Conservation (phyloP, 2,888 invertebrate genomes). For the Cryptocheilus praepositus region DNA sequence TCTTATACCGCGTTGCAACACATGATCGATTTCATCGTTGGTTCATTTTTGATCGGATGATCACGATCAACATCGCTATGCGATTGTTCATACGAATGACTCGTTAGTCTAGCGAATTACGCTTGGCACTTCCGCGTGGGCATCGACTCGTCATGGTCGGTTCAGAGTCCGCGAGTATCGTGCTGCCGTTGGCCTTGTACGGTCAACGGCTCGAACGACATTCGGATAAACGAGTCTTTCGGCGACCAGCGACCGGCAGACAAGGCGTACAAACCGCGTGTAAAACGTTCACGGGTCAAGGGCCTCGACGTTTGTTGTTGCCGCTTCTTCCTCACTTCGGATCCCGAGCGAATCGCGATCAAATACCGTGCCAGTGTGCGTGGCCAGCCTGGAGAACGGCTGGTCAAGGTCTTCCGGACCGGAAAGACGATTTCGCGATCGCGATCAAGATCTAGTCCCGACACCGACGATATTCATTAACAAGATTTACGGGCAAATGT, state of each 20-base stretch:
- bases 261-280: constrained; percentile 15
- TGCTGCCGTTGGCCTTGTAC: constrained; percentile 60
- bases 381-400: too few species aligned
- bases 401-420: too few species aligned
- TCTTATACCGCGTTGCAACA: too few species aligned
- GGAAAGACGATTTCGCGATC: too few species aligned
- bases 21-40: too few species aligned
- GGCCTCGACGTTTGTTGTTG: constrained; percentile 34
- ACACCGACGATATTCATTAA: too few species aligned
- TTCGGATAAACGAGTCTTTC: constrained; percentile 32
- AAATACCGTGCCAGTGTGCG: not conserved
- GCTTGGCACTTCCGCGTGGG: not conserved
- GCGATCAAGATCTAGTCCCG: too few species aligned
- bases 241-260: not conserved
- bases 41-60: too few species aligned
- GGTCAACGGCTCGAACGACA: constrained; percentile 62
- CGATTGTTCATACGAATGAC: too few species aligned
- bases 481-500: too few species aligned
- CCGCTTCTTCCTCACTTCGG: not conserved
- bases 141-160: not conserved
- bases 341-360: constrained; percentile 1
- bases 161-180: not conserved
- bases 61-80: not conserved
- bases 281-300: constrained; percentile 29
- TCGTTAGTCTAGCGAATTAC: not conserved